A percentile compares a stretch with the other conserved stretches of the same genome.
phyloP scores from a whole-genome alignment of 2,113 vertebrate genomes.

The Solenodon paradoxus region DNA sequence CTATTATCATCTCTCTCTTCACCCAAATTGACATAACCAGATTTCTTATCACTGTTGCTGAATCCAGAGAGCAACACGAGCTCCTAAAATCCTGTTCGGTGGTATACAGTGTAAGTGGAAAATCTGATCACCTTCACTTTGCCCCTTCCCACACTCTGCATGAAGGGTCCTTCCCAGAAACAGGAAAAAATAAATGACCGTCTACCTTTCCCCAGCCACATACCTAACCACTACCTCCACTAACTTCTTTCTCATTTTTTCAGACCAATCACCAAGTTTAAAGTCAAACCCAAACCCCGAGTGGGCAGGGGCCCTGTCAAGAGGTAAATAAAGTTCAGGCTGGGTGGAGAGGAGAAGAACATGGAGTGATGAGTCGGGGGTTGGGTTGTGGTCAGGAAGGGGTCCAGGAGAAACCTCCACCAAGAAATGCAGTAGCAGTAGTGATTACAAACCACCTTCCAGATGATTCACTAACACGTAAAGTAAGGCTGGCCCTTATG shows the following conservation, averaged over 20 bases:
- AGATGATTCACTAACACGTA: not conserved
- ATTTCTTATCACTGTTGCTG: not conserved
- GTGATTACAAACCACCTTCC: not conserved
- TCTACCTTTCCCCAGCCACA: not conserved
- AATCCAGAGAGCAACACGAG: not conserved
- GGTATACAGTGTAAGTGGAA: not conserved
- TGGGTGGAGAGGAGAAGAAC: not conserved
- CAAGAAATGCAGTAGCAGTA: not conserved
- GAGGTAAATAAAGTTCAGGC: constrained; percentile 87
- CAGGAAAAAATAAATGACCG: not conserved
- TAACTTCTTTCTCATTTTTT: constrained; percentile 86
- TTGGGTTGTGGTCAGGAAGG: not conserved
- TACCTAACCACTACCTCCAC: not conserved
- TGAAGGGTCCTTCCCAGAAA: not conserved
- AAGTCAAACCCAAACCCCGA: constrained; percentile 86
- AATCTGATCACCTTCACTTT: not conserved
- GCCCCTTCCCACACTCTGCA: not conserved
- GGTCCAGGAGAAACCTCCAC: not conserved
- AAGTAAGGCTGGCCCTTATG: not conserved
- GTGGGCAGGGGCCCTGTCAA: constrained; percentile 84
- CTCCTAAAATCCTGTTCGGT: not conserved
- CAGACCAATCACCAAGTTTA: constrained; percentile 88
- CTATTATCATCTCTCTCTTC: not conserved
- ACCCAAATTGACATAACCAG: not conserved
- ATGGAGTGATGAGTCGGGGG: not conserved